These are phyloP conservation scores for Zaprionus africanus DNA, from an alignment of 1,140 invertebrate genomes.

Conservation along the genomic window DNA sequence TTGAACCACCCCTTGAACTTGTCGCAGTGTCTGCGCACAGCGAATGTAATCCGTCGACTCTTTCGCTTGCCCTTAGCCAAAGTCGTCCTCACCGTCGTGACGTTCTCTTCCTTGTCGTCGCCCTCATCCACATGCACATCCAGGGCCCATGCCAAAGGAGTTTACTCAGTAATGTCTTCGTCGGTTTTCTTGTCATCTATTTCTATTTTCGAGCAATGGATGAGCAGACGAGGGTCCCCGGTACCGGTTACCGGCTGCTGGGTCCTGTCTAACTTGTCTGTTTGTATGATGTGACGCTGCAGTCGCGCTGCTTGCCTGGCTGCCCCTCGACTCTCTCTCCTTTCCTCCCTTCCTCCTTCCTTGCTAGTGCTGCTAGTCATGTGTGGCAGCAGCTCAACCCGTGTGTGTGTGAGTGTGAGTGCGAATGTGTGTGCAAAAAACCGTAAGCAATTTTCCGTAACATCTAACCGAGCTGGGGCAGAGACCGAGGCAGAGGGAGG, in stretches of 20 bases:
- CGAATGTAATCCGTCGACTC: constrained; percentile 61
- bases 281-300: constrained; percentile 73
- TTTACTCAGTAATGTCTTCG: constrained; percentile 65
- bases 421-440: constrained; percentile 72
- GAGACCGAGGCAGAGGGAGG: not conserved
- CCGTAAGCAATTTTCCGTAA: constrained; percentile 83
- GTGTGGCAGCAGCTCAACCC: constrained; percentile 61
- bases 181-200: constrained; percentile 81
- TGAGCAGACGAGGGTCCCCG: constrained; percentile 79
- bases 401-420: constrained; percentile 34
- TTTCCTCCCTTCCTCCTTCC: not conserved
- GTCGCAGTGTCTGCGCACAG: constrained; percentile 40
- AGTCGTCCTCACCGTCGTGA: constrained; percentile 65
- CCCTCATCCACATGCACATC: constrained; percentile 3
- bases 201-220: constrained; percentile 79
- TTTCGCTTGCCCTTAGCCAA: constrained; percentile 77
- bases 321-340: not conserved
- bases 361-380: constrained; percentile 50
- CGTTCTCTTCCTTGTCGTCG: not conserved
- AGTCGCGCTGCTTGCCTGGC: constrained; percentile 15
- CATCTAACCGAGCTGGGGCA: constrained; percentile 66
- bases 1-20: not conserved
- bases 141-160: constrained; percentile 21
- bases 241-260: constrained; percentile 10
- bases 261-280: constrained; percentile 77